Conservation (phyloP, 2,888 invertebrate species). For the Drosophila suboccidentalis region DNA sequence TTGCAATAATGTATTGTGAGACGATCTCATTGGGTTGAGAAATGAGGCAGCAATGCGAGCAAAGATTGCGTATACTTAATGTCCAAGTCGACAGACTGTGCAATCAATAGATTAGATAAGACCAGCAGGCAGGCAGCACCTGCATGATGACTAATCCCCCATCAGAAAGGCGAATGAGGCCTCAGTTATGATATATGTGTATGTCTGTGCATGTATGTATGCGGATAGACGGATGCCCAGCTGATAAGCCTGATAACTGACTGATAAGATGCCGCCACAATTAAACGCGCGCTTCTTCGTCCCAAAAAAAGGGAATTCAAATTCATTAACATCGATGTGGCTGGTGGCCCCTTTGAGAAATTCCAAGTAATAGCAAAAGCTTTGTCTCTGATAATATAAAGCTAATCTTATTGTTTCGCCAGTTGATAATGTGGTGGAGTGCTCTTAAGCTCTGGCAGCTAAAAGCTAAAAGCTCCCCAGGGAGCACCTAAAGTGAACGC, state of each 20-base stretch:
- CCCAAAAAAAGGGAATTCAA: slow-evolving; percentile 13
- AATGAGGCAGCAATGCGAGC: slow-evolving; percentile 21
- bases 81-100: slow-evolving; percentile 13
- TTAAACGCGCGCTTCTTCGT: not conserved
- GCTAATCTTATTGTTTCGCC: slow-evolving; percentile 26
- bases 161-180: not conserved
- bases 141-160: slow-evolving; percentile 55
- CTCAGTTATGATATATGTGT: not conserved
- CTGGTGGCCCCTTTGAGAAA: not conserved
- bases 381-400: slow-evolving; percentile 22
- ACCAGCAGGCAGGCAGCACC: slow-evolving; percentile 36
- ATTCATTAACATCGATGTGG: slow-evolving; percentile 7
- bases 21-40: slow-evolving; percentile 14
- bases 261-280: slow-evolving; percentile 23
- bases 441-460: slow-evolving; percentile 1
- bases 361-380: slow-evolving; percentile 2
- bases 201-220: not conserved
- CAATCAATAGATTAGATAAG: slow-evolving; percentile 46
- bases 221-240: slow-evolving; percentile 39
- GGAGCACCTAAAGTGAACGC: slow-evolving; percentile 35
- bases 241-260: slow-evolving; percentile 35
- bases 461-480: slow-evolving; percentile 45
- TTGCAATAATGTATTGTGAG: not conserved
- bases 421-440: slow-evolving; percentile 23
- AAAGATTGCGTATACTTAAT: slow-evolving; percentile 27